Evolutionary conservation across 1,140 invertebrate genomes (phyloP), one percentile per base, ranked within the genome.

Genomic region (Diprion similis): DNA sequence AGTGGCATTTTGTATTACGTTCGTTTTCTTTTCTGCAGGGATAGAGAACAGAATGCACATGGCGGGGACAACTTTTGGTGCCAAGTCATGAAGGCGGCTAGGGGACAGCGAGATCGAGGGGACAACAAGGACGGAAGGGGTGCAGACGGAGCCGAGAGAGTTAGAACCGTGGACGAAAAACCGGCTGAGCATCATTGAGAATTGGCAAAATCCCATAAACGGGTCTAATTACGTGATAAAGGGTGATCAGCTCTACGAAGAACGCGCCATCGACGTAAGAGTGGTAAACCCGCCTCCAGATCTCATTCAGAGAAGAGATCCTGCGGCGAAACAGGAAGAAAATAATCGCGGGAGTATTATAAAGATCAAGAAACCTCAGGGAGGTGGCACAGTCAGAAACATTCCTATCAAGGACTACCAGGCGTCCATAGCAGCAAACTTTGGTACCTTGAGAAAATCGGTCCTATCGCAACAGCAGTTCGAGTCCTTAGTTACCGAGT

Each of bases 11-110:
- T n/a, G 13, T 72, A 66, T 67, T 67, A 46, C 24, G 24, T 37
- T 37, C 24, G 24, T 74, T 68, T 76, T 73, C 45, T 65, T 8
- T 85, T 85, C 80, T 47, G 68, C 84, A 68, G 83, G 82, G 10
- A 78, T 86, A 68, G 86, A 87, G 71, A 86, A 86, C 67, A 79
- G 82, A 46, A 83, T 86, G 77, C 80, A 86, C 64, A 85, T 84
- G 79, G 76, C 78, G 0, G 81, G 81, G 17, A 84, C 83, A 37
- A 86, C 85, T 0, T 87, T 87, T 68, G 82, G 82, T 19, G 78
- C 80, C 13, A 88, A 88, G 73, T 87, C 87, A 79, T 88, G 87
- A 88, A 88, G 80, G 75, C 86, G 86, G 86, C 83, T 83, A 71
- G 84, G 82, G 85, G 86, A 83, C 85, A 87, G 82, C 76, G 81